Conservation (phyloP, 37 sponge, comb jelly and placozoan species). For the Geodia barretti region DNA sequence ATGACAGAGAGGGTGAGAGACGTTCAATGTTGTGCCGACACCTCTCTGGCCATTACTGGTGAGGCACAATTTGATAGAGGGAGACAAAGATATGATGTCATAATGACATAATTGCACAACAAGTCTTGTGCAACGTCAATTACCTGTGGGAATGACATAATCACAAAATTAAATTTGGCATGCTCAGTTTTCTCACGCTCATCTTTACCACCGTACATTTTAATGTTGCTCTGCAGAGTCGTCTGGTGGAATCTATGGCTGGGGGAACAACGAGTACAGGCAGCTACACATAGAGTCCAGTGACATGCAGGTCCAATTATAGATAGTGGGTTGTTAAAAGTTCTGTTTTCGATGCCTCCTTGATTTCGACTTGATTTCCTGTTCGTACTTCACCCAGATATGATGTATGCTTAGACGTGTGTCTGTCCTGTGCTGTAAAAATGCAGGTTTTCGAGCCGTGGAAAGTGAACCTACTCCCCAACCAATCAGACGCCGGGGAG, state of each 20-base stretch:
- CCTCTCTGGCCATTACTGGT: slow-evolving; percentile 52
- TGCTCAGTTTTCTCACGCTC: too few species aligned
- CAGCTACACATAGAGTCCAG: too few species aligned
- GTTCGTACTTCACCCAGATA: not conserved
- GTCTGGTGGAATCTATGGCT: slow-evolving; percentile 32
- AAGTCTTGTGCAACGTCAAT: too few species aligned
- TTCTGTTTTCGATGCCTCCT: too few species aligned
- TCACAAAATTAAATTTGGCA: too few species aligned
- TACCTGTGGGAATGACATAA: too few species aligned
- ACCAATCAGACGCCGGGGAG: slow-evolving; percentile 3
- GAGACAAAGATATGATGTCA: too few species aligned
- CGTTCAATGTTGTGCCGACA: slow-evolving; percentile 38
- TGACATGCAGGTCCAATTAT: too few species aligned
- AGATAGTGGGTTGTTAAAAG: too few species aligned
- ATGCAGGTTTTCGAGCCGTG: too few species aligned
- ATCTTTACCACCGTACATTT: not conserved
- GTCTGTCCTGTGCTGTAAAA: not conserved
- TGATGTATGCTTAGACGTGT: not conserved
- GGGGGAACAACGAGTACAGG: slow-evolving; percentile 75
- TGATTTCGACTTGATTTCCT: too few species aligned
- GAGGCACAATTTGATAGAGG: not conserved
- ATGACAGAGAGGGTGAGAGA: slow-evolving; percentile 5
- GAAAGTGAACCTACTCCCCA: not conserved
- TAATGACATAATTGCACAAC: too few species aligned
- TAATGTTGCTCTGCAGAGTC: not conserved